Percentiles rank a stretch among this genome's conserved stretches.
Conservation (phyloP, 2,888 invertebrate species). For the Epistrophe grossulariae region DNA sequence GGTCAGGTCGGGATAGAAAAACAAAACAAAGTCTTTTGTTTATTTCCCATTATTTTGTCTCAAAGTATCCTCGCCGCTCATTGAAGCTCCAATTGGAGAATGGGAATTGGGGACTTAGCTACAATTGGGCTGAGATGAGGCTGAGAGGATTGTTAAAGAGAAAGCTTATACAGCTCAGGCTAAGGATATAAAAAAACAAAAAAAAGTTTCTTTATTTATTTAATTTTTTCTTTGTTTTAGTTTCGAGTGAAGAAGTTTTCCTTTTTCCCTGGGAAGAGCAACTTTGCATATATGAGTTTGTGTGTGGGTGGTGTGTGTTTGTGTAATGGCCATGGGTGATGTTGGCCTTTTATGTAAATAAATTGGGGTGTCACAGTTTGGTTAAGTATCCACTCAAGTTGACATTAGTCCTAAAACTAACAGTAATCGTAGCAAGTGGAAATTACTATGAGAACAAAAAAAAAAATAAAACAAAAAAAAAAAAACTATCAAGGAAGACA, state of each 20-base stretch:
- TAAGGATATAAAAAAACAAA: neutral
- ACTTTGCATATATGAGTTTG: conserved; percentile 4
- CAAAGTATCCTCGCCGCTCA: conserved; percentile 24
- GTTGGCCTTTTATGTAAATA: conserved; percentile 71
- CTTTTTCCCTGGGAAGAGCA: neutral
- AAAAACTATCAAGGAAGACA: neutral
- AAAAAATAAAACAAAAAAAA: neutral
- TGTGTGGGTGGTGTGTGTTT: neutral
- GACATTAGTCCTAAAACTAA: conserved; percentile 44
- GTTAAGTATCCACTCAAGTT: conserved; percentile 65
- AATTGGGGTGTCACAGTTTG: conserved; percentile 72
- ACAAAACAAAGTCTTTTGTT: conserved; percentile 51
- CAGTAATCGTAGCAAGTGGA: conserved; percentile 26
- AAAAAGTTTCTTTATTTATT: conserved; percentile 20
- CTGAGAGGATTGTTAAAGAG: conserved; percentile 4
- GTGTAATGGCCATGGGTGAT: neutral
- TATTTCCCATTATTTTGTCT: conserved; percentile 69
- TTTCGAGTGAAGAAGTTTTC: neutral
- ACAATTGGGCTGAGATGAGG: neutral
- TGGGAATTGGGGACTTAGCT: neutral
- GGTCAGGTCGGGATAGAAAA: neutral
- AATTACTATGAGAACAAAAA: conserved; percentile 5
- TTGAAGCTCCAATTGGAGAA: neutral
- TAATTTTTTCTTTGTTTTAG: conserved; percentile 15
- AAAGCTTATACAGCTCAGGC: conserved; percentile 2